Base-by-base conservation (phyloP, 2,888 invertebrate genomes). In the Harpalus rubripes region DNA sequence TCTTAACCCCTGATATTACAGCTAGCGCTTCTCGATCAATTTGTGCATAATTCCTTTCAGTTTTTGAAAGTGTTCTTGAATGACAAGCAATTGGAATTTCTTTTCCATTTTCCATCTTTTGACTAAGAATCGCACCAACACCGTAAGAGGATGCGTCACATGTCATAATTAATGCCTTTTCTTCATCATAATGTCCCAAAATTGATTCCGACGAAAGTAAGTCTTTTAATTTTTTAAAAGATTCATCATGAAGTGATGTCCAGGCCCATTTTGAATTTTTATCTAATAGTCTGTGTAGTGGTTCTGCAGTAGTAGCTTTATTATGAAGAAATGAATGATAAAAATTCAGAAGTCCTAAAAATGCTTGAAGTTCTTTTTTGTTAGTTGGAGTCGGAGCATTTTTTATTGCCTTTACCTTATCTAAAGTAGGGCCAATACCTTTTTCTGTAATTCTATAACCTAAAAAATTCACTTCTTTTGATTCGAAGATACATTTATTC, bases 281-380 rank as follows among this genome's bases (percentile, higher is more conserved):
- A 16, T 86, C 78, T 1, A 88, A 83, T n/a, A n/a, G n/a, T n/a
- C n/a, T n/a, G n/a, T n/a, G n/a, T n/a, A n/a, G n/a, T n/a, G n/a
- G n/a, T n/a, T n/a, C n/a, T n/a, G n/a, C n/a, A n/a, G n/a, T n/a
- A n/a, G n/a, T n/a, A n/a, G n/a, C n/a, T n/a, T n/a, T n/a, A n/a
- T n/a, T n/a, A n/a, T n/a, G n/a, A n/a, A n/a, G n/a, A n/a, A n/a
- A n/a, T n/a, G n/a, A n/a, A 10, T 87, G 85, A 81, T 89, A 89
- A 78, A 89, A 89, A 72, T 88, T 88, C 2, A 87, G 68, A 8
- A 88, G 58, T 5, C 88, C 88, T 1, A 87, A 79, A 26, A 87
- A 87, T n/a, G 87, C 86, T 26, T 86, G 85, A 1, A 88, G 79
- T 65, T 86, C 85, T 15, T 86, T 52, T 12, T 83, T 81, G 1